Evolutionary conservation across 2,113 vertebrate species (phyloP).

Genomic region (Cairina moschata): DNA sequence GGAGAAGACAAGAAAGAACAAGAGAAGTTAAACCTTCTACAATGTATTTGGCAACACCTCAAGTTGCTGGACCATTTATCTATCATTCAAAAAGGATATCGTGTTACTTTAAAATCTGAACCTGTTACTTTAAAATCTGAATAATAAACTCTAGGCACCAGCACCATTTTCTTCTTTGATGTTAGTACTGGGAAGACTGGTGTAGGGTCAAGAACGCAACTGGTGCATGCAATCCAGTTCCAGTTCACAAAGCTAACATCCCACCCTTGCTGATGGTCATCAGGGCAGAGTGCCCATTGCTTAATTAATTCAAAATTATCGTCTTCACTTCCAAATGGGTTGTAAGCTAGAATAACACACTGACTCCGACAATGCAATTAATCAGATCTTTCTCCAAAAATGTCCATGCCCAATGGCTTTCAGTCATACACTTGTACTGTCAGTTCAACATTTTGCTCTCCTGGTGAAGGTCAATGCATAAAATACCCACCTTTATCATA

Average conservation of each 20-base stretch:
- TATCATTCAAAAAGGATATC: not conserved
- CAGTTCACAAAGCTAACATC: accelerated
- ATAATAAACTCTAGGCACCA: not conserved
- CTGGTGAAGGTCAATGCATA: not conserved
- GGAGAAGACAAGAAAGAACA: not conserved
- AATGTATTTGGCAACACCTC: accelerated
- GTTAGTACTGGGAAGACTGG: accelerated
- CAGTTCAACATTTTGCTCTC: not conserved
- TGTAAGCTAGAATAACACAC: not conserved
- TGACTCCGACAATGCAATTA: not conserved
- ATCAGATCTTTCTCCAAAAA: not conserved
- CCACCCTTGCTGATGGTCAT: accelerated
- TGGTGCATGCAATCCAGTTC: accelerated
- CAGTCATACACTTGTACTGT: accelerated
- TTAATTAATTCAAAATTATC: not conserved
- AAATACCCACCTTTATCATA: not conserved
- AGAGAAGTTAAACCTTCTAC: not conserved
- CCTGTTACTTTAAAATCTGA: not conserved
- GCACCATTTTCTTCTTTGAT: not conserved
- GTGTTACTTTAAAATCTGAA: not conserved
- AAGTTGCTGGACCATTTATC: not conserved
- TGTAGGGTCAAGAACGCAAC: accelerated
- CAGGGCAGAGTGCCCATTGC: not conserved
- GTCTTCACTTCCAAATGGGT: not conserved
- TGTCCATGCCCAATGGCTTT: not conserved